Conservation (phyloP, 2,113 vertebrate genomes). For the Sinocyclocheilus anophthalmus region DNA sequence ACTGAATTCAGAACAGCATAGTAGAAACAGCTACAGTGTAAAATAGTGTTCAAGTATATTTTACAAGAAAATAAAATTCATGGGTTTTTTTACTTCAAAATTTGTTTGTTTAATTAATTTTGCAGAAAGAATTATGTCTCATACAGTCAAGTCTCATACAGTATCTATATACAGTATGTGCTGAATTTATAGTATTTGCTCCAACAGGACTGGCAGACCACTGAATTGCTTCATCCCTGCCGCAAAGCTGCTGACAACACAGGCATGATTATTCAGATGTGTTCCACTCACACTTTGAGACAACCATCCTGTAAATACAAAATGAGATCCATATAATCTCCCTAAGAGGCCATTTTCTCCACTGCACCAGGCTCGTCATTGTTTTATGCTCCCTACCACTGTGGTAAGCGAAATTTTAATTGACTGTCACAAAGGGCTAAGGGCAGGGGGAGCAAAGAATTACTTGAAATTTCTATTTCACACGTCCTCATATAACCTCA, state of each 20-base stretch:
- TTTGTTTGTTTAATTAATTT: too few relatives aligned
- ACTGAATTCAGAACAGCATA: too few relatives aligned
- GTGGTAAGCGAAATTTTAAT: slow-evolving; percentile 40
- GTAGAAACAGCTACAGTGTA: too few relatives aligned
- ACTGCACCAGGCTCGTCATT: slow-evolving; percentile 3
- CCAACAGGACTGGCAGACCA: neutral
- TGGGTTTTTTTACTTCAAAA: too few relatives aligned
- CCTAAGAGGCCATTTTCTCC: slow-evolving; percentile 27
- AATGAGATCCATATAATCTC: slow-evolving; percentile 32
- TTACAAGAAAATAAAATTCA: too few relatives aligned
- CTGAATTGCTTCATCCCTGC: neutral
- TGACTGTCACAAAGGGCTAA: slow-evolving; percentile 44
- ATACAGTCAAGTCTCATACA: neutral
- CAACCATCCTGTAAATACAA: slow-evolving; percentile 4
- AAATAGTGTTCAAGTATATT: too few relatives aligned
- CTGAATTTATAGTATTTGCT: neutral
- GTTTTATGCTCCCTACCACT: slow-evolving; percentile 29
- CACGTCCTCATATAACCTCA: neutral
- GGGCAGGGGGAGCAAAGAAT: slow-evolving; percentile 42
- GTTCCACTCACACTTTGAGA: slow-evolving; percentile 10
- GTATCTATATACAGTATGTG: neutral
- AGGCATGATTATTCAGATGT: neutral
- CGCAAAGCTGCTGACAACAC: slow-evolving; percentile 25
- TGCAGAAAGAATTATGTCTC: neutral
- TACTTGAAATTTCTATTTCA: slow-evolving; percentile 30